These are phyloP conservation scores for Argyra leucocephala DNA, from an alignment of 2,888 invertebrate species.

Conservation along the genomic window DNA sequence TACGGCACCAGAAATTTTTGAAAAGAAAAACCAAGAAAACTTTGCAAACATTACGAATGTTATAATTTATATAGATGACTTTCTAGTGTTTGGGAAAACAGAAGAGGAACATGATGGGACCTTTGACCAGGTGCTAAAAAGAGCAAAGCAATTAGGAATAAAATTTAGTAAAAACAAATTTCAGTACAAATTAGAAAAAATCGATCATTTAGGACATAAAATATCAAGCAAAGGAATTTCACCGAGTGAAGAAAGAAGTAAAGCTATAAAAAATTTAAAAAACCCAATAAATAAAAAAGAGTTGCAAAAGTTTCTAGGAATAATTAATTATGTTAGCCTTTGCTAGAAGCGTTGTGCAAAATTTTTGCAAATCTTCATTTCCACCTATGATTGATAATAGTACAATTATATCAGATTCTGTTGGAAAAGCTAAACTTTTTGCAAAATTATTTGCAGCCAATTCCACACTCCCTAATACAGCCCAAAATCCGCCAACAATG, in stretches of 20 bases:
- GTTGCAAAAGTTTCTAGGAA: conserved; percentile 19
- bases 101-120: conserved; percentile 25
- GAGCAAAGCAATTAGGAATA: conserved; percentile 26
- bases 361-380: too few relatives aligned
- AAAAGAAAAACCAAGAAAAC: conserved; percentile 23
- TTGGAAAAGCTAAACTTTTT: too few relatives aligned
- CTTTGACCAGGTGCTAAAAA: conserved; percentile 25
- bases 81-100: conserved; percentile 21
- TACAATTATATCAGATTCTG: too few relatives aligned
- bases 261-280: conserved; percentile 15
- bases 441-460: too few relatives aligned
- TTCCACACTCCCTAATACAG: too few relatives aligned
- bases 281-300: conserved; percentile 17
- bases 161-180: conserved; percentile 29
- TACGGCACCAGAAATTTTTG: conserved; percentile 27
- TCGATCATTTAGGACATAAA: conserved; percentile 28
- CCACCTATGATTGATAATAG: too few relatives aligned
- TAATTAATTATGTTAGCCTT: conserved; percentile 23
- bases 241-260: conserved; percentile 19
- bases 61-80: conserved; percentile 32
- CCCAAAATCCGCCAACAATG: too few relatives aligned
- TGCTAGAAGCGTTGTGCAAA: too few relatives aligned
- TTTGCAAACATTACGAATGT: conserved; percentile 27
- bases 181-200: conserved; percentile 22
- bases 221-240: conserved; percentile 18